Percentiles rank a stretch among this genome's conserved stretches.
Evolutionary conservation across 2,113 vertebrate genomes (phyloP).

Genomic region (Mustela lutreola): DNA sequence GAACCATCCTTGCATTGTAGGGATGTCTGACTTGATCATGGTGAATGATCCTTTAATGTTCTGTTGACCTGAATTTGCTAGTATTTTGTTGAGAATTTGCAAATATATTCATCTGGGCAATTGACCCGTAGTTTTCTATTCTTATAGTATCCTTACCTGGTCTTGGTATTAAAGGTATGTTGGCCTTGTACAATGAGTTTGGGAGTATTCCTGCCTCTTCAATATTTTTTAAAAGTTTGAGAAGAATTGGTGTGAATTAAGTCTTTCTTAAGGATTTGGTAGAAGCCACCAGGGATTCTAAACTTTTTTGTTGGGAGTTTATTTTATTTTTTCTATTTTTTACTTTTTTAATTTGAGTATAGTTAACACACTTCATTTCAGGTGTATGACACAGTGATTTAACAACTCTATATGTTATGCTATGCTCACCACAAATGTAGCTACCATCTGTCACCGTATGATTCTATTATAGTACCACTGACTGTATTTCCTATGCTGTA

Average conservation of each 20-base stretch:
- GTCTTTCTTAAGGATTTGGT: neutral
- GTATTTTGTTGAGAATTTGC: neutral
- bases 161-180: neutral
- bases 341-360: neutral
- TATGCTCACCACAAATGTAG: neutral
- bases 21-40: neutral
- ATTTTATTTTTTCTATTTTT: neutral
- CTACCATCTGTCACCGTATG: neutral
- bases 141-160: neutral
- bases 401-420: neutral
- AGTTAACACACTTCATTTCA: neutral
- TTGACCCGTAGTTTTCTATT: neutral
- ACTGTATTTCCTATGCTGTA: neutral
- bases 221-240: neutral
- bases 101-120: neutral
- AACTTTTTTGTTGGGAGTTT: neutral
- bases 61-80: neutral
- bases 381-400: neutral
- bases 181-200: neutral
- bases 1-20: neutral
- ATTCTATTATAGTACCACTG: neutral
- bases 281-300: neutral
- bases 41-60: neutral
- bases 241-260: neutral
- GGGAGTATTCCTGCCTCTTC: neutral